Evolutionary conservation across 2,888 invertebrate genomes (phyloP).

Genomic region (Zaprionus obscuricornis): DNA sequence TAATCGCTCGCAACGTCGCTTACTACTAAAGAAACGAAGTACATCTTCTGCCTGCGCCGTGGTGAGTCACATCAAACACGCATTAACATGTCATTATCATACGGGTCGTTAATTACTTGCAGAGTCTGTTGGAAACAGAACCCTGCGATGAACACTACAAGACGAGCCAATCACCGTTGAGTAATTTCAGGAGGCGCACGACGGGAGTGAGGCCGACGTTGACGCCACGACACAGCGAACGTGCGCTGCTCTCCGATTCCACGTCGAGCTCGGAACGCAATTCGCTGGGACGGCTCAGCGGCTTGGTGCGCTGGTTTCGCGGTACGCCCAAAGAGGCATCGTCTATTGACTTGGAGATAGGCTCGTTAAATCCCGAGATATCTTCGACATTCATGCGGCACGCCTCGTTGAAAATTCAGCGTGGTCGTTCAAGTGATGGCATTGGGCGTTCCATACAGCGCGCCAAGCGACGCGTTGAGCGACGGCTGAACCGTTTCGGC

Average conservation of each 20-base stretch:
- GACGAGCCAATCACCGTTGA: conserved; percentile 90
- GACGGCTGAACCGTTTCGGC: conserved; percentile 92
- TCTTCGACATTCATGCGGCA: conserved; percentile 85
- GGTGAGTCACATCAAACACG: no score
- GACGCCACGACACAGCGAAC: conserved; percentile 93
- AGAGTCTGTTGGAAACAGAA: conserved; percentile 93
- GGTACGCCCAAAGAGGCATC: conserved; percentile 85
- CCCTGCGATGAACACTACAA: conserved; percentile 89
- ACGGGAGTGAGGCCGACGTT: conserved; percentile 85
- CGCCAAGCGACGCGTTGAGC: conserved; percentile 94
- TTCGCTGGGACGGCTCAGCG: conserved; percentile 87
- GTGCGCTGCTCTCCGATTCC: conserved; percentile 87
- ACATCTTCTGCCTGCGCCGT: conserved; percentile 94
- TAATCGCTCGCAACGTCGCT: conserved; percentile 90
- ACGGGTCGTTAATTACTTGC: conserved; percentile 51
- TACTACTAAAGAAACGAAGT: conserved; percentile 93
- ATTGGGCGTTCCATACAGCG: conserved; percentile 89
- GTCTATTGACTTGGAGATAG: conserved; percentile 85
- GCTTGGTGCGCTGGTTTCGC: conserved; percentile 88
- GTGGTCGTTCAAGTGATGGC: conserved; percentile 82
- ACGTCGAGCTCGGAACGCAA: conserved; percentile 83
- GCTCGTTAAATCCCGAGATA: conserved; percentile 85
- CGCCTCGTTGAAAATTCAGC: conserved; percentile 83
- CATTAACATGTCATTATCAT: fast-evolving
- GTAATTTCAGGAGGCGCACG: conserved; percentile 88